These are phyloP conservation scores for Andrena praecox DNA, from an alignment of 2,888 invertebrate species.

Conservation along the genomic window DNA sequence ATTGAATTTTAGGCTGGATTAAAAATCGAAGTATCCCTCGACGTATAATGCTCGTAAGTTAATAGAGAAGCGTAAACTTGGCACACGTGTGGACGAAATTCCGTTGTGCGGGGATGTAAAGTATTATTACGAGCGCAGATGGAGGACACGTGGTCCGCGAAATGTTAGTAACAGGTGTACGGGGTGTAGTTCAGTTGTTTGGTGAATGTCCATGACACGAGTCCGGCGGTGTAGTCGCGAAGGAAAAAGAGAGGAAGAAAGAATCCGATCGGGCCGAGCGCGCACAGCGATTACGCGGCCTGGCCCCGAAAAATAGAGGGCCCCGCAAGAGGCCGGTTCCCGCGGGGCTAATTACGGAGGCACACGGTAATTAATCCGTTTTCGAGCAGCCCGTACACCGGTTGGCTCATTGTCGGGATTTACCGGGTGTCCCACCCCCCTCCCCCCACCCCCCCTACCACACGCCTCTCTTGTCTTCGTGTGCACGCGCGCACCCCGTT, in stretches of 20 bases:
- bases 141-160: background rate
- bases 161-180: slow-evolving; percentile 3
- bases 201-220: background rate
- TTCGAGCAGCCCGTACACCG: slow-evolving; percentile 71
- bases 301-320: slow-evolving; percentile 34
- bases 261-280: background rate
- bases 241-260: slow-evolving; percentile 5
- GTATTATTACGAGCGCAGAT: background rate
- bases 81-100: too few relatives aligned
- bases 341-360: slow-evolving; percentile 77
- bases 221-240: background rate
- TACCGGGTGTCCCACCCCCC: slow-evolving; percentile 59
- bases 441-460: slow-evolving; percentile 37
- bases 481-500: slow-evolving; percentile 71
- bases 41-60: background rate
- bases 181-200: background rate
- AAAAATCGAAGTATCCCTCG: background rate
- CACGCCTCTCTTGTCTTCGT: slow-evolving; percentile 60
- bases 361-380: slow-evolving; percentile 82
- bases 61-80: too few relatives aligned
- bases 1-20: background rate
- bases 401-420: slow-evolving; percentile 72
- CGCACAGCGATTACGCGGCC: slow-evolving; percentile 16
- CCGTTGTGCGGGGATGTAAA: too few relatives aligned
- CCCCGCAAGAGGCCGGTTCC: slow-evolving; percentile 54